A percentile compares a stretch with the other conserved stretches of the same genome.
phyloP scores from a whole-genome alignment of 2,113 vertebrate species.

The Edolisoma coerulescens region DNA sequence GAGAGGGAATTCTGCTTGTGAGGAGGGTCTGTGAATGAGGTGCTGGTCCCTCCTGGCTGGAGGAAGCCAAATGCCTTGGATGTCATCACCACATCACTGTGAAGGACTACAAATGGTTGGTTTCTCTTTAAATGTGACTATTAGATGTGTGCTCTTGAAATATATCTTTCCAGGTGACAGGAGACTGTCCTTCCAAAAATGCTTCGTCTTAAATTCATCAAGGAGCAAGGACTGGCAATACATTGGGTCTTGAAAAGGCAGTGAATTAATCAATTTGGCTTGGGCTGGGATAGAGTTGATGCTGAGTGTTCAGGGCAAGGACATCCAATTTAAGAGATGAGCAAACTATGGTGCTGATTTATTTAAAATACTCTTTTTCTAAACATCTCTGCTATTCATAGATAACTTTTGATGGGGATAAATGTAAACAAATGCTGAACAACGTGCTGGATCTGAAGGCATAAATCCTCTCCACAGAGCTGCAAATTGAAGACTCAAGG shows the following conservation, averaged over 20 bases:
- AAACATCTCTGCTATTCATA: neutral
- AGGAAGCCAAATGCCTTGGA: neutral
- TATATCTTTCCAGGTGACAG: neutral
- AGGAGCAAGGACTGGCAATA: neutral
- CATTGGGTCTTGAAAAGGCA: neutral
- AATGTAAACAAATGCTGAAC: neutral
- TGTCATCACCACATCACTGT: neutral
- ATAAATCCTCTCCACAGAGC: neutral
- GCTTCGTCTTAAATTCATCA: neutral
- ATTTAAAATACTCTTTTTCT: neutral
- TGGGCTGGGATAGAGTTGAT: neutral
- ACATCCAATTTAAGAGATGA: neutral
- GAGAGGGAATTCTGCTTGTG: neutral
- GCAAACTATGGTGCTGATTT: neutral
- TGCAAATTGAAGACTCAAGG: constrained; percentile 8
- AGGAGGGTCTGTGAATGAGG: neutral
- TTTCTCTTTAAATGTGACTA: neutral
- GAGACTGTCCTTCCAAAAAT: neutral
- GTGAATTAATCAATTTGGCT: neutral
- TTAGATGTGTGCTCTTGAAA: neutral
- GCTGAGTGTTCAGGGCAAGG: neutral
- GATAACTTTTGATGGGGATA: neutral
- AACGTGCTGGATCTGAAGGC: neutral
- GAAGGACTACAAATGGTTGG: neutral
- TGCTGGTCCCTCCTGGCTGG: neutral